Percentiles rank a stretch among this genome's conserved stretches.
Conservation (phyloP, 1,140 invertebrate genomes). For the Araneus ventricosus region DNA sequence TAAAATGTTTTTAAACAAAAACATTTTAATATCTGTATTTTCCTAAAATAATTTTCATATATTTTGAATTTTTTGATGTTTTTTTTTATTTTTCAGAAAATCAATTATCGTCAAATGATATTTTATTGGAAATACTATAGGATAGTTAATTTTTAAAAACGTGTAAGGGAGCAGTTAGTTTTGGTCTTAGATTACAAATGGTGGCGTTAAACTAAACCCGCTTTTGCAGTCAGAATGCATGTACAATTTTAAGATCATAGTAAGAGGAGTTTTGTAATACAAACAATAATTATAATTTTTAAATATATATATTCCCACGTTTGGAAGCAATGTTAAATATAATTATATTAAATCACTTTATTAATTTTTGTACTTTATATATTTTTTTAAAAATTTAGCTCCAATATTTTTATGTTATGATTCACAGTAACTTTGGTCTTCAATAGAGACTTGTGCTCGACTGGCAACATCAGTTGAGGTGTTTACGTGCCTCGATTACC, state of each 20-base stretch:
- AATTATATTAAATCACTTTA: too few relatives aligned
- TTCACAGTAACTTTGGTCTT: neutral
- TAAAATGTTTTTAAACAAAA: neutral
- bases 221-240: neutral
- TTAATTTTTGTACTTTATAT: neutral
- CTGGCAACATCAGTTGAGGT: neutral
- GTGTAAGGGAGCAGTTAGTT: neutral
- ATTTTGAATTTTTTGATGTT: neutral
- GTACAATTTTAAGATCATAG: neutral
- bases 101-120: neutral
- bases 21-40: too few relatives aligned
- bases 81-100: neutral
- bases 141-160: neutral
- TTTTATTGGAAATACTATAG: neutral
- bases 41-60: neutral
- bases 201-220: neutral
- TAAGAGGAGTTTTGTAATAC: neutral
- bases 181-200: neutral
- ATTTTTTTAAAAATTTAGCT: neutral
- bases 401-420: neutral
- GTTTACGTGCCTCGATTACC: neutral
- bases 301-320: neutral
- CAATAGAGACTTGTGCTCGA: neutral
- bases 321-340: neutral
- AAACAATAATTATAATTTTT: too few relatives aligned